These are phyloP conservation scores for Xanthorhoe spadicearia DNA, from an alignment of 2,888 invertebrate genomes.

Conservation along the genomic window DNA sequence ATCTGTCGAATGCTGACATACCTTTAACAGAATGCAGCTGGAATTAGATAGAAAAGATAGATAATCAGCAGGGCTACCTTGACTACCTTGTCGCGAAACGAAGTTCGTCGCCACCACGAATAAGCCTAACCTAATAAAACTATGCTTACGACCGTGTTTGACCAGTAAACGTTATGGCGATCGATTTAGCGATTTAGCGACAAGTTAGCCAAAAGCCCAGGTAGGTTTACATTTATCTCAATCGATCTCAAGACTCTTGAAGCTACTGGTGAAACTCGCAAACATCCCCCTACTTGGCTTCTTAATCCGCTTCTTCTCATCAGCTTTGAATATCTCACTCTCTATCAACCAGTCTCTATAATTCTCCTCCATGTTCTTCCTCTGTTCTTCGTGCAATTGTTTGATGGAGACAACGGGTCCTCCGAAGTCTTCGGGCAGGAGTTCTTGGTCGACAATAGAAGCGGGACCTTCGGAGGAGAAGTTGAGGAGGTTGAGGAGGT, in stretches of 20 bases:
- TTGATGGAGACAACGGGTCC: conserved; percentile 83
- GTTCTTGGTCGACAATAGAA: conserved; percentile 73
- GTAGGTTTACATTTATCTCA: conserved; percentile 15
- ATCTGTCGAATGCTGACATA: background rate
- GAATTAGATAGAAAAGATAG: background rate
- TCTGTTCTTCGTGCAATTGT: conserved; percentile 83
- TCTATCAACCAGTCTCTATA: conserved; percentile 87
- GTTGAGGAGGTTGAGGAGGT: conserved; percentile 85
- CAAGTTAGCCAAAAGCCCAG: too few species aligned
- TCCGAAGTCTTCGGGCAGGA: conserved; percentile 85
- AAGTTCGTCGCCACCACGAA: too few species aligned
- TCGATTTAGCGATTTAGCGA: too few species aligned
- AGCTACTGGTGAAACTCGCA: conserved; percentile 78
- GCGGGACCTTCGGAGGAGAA: conserved; percentile 83
- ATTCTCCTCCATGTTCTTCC: conserved; percentile 82
- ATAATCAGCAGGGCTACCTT: too few species aligned
- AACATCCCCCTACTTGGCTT: conserved; percentile 80
- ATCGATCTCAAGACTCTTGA: conserved; percentile 80
- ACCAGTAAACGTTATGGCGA: too few species aligned
- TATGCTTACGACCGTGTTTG: too few species aligned
- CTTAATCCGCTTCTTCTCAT: conserved; percentile 78
- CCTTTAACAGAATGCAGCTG: background rate
- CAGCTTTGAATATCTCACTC: conserved; percentile 82
- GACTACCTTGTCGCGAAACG: too few species aligned
- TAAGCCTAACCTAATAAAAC: too few species aligned